Conservation (phyloP, 2,113 vertebrate genomes). For the Tor tambroides region DNA sequence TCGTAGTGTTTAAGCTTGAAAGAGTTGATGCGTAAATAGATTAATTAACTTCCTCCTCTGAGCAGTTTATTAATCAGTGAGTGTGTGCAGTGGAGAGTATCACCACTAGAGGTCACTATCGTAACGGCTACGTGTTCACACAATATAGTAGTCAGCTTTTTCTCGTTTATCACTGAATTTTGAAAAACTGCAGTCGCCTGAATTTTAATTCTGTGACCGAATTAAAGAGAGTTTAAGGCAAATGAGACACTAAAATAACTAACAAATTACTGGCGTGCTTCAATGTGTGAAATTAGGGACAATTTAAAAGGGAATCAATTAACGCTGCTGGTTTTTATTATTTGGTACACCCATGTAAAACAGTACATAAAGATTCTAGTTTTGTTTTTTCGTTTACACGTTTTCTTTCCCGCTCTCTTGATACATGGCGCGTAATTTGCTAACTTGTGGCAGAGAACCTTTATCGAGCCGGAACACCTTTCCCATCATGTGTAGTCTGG, state of each 20-base stretch:
- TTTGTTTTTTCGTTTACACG: background rate
- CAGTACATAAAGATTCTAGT: background rate
- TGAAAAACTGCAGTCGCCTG: background rate
- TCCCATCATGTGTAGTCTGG: constrained; percentile 55
- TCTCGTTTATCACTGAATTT: background rate
- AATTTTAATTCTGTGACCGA: background rate
- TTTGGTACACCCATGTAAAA: background rate
- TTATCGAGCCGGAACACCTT: constrained; percentile 42
- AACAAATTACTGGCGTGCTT: background rate
- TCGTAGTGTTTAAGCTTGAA: background rate
- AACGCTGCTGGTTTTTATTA: background rate
- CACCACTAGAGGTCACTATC: constrained; percentile 44
- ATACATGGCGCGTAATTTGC: background rate
- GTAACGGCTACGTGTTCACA: background rate
- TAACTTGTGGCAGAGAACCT: constrained; percentile 29
- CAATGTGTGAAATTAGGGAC: background rate
- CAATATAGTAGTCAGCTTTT: background rate
- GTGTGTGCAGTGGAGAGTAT: background rate
- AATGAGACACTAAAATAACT: too few relatives aligned
- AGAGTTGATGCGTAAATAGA: background rate
- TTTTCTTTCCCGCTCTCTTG: background rate
- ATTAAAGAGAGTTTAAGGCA: background rate
- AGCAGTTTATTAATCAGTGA: background rate
- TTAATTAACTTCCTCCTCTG: background rate
- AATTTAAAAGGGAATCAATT: background rate